Conservation (phyloP, 2,888 invertebrate species). For the Pasiphila rectangulata region DNA sequence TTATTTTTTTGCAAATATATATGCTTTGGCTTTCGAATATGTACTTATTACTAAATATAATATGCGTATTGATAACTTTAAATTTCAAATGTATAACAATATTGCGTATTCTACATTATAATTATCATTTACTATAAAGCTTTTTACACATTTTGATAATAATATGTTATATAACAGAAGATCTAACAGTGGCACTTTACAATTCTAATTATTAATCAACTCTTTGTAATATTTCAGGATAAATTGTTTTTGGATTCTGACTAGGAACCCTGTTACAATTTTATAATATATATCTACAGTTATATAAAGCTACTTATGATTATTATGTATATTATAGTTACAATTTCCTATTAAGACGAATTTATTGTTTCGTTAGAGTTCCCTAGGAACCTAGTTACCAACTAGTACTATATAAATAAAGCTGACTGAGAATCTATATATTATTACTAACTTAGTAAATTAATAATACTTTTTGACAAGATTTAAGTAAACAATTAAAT, state of each 20-base stretch:
- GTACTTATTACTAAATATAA: not conserved
- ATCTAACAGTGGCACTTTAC: conserved; percentile 4
- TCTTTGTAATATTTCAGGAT: not conserved
- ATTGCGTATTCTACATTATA: not conserved
- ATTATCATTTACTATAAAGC: conserved; percentile 3
- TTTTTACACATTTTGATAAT: not conserved
- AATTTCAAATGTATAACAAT: not conserved
- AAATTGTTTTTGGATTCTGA: conserved; percentile 44
- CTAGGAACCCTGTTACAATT: conserved; percentile 50
- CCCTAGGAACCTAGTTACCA: too few species aligned
- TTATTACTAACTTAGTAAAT: too few species aligned
- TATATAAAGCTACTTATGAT: conserved; percentile 35
- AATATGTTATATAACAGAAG: not conserved
- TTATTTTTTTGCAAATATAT: not conserved
- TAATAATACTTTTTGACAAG: too few species aligned
- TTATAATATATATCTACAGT: conserved; percentile 25
- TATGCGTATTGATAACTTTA: too few species aligned
- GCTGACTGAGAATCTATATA: too few species aligned
- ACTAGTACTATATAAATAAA: too few species aligned
- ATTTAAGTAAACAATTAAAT: conserved; percentile 21
- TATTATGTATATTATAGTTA: conserved; percentile 8
- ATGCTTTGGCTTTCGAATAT: conserved; percentile 2
- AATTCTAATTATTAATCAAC: conserved; percentile 5
- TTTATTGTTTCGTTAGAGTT: conserved; percentile 46
- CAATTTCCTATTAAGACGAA: conserved; percentile 8